Percentiles rank a stretch among this genome's conserved stretches.
These are phyloP conservation scores for Porites rus DNA, from an alignment of 92 coral and sea anemone species.

Conservation along the genomic window DNA sequence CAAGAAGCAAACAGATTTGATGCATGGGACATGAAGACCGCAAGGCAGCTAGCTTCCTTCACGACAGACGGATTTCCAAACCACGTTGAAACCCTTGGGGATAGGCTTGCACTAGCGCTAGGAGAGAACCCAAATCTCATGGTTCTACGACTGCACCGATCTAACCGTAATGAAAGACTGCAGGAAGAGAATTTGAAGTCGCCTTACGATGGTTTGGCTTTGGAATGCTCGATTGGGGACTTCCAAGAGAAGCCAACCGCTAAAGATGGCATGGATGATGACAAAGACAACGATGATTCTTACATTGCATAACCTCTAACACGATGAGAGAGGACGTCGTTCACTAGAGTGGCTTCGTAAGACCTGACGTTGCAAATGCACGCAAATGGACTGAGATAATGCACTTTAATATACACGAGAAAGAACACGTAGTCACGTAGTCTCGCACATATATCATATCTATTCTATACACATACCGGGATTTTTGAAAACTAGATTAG, in stretches of 20 bases:
- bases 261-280: constrained; percentile 72
- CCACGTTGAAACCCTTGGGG: constrained; percentile 60
- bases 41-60: constrained; percentile 61
- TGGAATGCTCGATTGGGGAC: constrained; percentile 41
- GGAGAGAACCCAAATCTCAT: constrained; percentile 76
- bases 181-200: constrained; percentile 15
- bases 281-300: constrained; percentile 67
- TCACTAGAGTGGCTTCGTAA: not conserved
- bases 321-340: not conserved
- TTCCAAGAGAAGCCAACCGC: constrained; percentile 50
- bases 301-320: not conserved
- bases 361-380: not conserved
- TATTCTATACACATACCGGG: too few relatives aligned
- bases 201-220: constrained; percentile 60
- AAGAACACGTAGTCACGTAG: too few relatives aligned
- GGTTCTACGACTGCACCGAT: constrained; percentile 68
- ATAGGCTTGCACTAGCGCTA: constrained; percentile 72
- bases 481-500: too few relatives aligned
- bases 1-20: constrained; percentile 51
- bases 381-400: too few relatives aligned
- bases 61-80: constrained; percentile 75
- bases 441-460: too few relatives aligned
- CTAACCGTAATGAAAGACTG: constrained; percentile 2
- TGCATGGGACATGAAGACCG: constrained; percentile 68
- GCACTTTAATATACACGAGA: too few relatives aligned